Percentiles rank a stretch among this genome's conserved stretches.
Conservation (phyloP, 2,888 invertebrate species). For the Taphrorychus bicolor region DNA sequence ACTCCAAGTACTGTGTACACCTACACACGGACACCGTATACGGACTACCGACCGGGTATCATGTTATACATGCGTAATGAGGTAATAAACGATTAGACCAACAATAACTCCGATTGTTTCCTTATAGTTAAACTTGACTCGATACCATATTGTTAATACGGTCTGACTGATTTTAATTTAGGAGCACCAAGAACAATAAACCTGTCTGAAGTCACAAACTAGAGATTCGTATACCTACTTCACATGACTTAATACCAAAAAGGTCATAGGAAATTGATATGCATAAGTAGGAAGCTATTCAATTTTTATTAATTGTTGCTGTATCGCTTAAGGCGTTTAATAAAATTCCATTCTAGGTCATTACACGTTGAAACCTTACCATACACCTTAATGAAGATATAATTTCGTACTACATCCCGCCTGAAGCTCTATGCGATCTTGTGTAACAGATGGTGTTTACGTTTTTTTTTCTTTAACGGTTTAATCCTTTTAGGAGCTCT, state of each 20-base stretch:
- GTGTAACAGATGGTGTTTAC: background rate
- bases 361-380: constrained; percentile 13
- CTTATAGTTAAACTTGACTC: background rate
- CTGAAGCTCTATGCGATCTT: background rate
- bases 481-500: too few species aligned
- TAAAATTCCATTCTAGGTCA: constrained; percentile 31
- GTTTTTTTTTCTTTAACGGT: background rate
- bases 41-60: background rate
- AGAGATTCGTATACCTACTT: background rate
- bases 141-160: background rate
- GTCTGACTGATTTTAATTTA: background rate
- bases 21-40: background rate
- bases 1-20: background rate
- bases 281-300: constrained; percentile 7
- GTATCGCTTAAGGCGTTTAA: constrained; percentile 12
- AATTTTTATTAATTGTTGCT: constrained; percentile 15
- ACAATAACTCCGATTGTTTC: background rate
- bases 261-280: background rate
- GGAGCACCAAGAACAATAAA: background rate
- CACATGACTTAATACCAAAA: background rate
- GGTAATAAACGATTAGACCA: background rate
- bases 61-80: background rate
- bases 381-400: constrained; percentile 17
- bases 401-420: constrained; percentile 5
- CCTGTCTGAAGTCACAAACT: too few species aligned